phyloP scores from a whole-genome alignment of 2,797 vertebrate genomes.

The Gastrophryne carolinensis region DNA sequence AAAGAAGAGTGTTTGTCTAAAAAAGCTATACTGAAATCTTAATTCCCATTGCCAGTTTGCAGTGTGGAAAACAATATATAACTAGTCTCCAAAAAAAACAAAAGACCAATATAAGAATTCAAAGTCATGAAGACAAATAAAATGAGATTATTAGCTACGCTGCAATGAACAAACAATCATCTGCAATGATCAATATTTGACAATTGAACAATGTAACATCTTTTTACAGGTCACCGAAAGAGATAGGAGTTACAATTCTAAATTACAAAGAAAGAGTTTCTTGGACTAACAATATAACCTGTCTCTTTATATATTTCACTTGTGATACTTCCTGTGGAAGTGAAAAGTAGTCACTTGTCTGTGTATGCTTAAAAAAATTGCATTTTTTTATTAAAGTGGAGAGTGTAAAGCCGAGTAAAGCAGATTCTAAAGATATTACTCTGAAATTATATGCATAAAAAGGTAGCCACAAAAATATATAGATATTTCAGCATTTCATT shows the following conservation, averaged over 20 bases:
- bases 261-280: slow-evolving; percentile 55
- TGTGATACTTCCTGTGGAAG: slow-evolving; percentile 65
- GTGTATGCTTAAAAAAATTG: no score
- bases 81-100: slow-evolving; percentile 68
- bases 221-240: slow-evolving; percentile 67
- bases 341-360: slow-evolving; percentile 57
- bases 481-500: no score
- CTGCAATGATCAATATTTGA: slow-evolving; percentile 71
- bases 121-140: slow-evolving; percentile 73
- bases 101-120: slow-evolving; percentile 69
- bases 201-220: slow-evolving; percentile 65
- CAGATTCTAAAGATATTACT: no score
- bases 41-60: slow-evolving; percentile 67
- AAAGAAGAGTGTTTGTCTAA: slow-evolving; percentile 65
- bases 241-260: slow-evolving; percentile 4
- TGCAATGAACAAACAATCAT: slow-evolving; percentile 68
- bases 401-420: no score
- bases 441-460: no score
- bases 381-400: no score
- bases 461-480: no score
- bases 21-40: slow-evolving; percentile 60
- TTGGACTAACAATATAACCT: slow-evolving; percentile 68
- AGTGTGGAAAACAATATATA: slow-evolving; percentile 61
- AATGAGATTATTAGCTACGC: slow-evolving; percentile 71
- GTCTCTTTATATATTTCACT: slow-evolving; percentile 71